Base-by-base conservation (phyloP, 2,888 invertebrate genomes). In the Cheilosia urbana region DNA sequence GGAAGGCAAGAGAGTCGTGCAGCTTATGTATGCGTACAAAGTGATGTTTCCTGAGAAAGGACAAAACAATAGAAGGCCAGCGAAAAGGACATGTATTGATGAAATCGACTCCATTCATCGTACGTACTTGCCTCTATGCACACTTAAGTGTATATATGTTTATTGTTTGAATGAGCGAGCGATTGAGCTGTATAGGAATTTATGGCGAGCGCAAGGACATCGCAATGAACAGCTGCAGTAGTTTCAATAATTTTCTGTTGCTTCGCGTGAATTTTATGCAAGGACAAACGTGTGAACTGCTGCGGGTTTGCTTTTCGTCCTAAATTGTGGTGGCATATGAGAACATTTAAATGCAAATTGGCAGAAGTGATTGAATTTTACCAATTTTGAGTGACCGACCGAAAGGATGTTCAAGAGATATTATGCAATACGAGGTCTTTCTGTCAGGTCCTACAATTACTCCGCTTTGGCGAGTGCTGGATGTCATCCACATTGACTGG, bases 71-170 rank as follows among this genome's bases (percentile, higher is more conserved):
- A 49, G 42, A 49, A 75, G 80, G 69, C 45, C 71, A 80, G 84
- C 80, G 71, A 85, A 85, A 85, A 80, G 84, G 76, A 80, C 84
- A 83, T 72, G 78, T 66, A 81, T 76, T 80, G 80, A 80, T 76
- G 75, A 71, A 80, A 85, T 85, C 80, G 71, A 85, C 66, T 85
- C 84, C 71, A 66, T 69, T 27, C 11, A n/a, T n/a, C 17, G 66
- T 30, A 47, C 24, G 11, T 24, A 51, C 37, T 37, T 47, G n/a
- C 11, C 27, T 30, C 3, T 40, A 37, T 2, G 4, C 13, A 37
- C n/a, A 2, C 11, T 21, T 19, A 11, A 21, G 17, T 45, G 4
- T 40, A 24, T 24, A 42, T n/a, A 45, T 47, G 4, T 11, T 4
- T 21, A 49, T 47, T 45, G 5, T 45, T 24, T 11, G 49, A 19